phyloP scores from a whole-genome alignment of 2,113 vertebrate genomes.

The Tylochromis polylepis region DNA sequence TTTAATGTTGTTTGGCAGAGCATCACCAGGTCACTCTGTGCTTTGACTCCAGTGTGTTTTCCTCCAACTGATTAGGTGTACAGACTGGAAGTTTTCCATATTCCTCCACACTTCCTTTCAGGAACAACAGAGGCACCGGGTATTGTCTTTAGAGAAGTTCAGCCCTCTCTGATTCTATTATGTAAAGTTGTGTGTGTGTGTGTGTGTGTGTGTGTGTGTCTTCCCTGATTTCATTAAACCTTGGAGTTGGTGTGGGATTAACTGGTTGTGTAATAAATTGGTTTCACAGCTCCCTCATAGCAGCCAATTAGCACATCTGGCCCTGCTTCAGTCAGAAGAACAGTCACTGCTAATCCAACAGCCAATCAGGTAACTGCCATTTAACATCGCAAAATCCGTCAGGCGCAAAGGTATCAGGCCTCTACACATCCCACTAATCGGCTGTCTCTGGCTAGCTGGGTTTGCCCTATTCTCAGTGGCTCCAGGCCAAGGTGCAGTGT shows the following conservation, averaged over 20 bases:
- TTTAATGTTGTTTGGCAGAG: background rate
- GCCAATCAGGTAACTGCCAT: constrained; percentile 9
- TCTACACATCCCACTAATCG: background rate
- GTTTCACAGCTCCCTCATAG: background rate
- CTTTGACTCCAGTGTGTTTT: constrained; percentile 11
- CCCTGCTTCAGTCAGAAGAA: background rate
- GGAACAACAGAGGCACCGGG: constrained; percentile 26
- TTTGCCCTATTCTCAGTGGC: constrained; percentile 8
- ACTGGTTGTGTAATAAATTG: background rate
- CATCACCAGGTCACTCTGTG: background rate
- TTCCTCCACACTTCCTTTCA: constrained; percentile 47
- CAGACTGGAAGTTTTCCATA: constrained; percentile 50
- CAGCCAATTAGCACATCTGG: constrained; percentile 35
- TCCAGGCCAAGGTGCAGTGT: constrained; percentile 4
- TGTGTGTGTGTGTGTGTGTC: background rate
- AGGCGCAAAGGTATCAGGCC: background rate
- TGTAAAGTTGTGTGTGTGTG: background rate
- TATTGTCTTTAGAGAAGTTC: constrained; percentile 37
- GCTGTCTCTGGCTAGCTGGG: constrained; percentile 1
- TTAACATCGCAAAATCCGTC: constrained; percentile 11
- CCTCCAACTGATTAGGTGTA: constrained; percentile 32
- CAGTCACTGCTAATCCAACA: constrained; percentile 15
- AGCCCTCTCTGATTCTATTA: background rate
- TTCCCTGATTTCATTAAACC: constrained; percentile 7
- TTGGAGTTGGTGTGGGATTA: background rate